phyloP scores from a whole-genome alignment of 2,113 vertebrate genomes.

The Calonectris borealis region DNA sequence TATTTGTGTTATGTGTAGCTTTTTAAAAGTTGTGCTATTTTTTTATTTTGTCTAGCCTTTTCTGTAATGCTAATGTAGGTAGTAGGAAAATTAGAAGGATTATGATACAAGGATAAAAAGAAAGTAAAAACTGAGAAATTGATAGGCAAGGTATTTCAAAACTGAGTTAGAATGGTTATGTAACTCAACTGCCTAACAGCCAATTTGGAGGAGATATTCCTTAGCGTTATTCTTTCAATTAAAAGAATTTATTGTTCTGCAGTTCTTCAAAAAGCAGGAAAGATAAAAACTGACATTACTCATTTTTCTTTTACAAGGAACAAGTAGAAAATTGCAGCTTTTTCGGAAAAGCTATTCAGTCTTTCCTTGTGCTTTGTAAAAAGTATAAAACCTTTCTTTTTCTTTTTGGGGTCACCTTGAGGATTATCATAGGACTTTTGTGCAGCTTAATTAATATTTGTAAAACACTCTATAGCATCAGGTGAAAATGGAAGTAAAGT shows the following conservation, averaged over 20 bases:
- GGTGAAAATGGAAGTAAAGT: conserved; percentile 9
- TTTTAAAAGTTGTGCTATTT: not conserved
- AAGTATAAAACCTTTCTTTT: not conserved
- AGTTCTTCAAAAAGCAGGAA: not conserved
- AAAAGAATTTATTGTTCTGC: not conserved
- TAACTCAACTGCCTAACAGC: not conserved
- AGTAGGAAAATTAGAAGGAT: not conserved
- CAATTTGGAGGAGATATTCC: not conserved
- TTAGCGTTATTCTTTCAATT: not conserved
- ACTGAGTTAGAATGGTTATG: not conserved
- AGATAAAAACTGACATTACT: not conserved
- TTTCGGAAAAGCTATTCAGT: not conserved
- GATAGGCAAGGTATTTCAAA: not conserved
- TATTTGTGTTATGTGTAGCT: not conserved
- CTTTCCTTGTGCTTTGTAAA: not conserved
- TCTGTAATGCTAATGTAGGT: not conserved
- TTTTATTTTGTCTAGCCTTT: not conserved
- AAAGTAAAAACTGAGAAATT: not conserved
- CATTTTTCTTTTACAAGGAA: not conserved
- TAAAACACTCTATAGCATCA: not conserved
- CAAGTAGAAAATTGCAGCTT: not conserved
- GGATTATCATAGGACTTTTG: not conserved
- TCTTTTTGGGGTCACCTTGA: not conserved
- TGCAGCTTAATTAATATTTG: not conserved
- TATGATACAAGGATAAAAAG: not conserved